A percentile compares a stretch with the other conserved stretches of the same genome.
phyloP scores from a whole-genome alignment of 2,113 vertebrate genomes.

The Monarcha castaneiventris region DNA sequence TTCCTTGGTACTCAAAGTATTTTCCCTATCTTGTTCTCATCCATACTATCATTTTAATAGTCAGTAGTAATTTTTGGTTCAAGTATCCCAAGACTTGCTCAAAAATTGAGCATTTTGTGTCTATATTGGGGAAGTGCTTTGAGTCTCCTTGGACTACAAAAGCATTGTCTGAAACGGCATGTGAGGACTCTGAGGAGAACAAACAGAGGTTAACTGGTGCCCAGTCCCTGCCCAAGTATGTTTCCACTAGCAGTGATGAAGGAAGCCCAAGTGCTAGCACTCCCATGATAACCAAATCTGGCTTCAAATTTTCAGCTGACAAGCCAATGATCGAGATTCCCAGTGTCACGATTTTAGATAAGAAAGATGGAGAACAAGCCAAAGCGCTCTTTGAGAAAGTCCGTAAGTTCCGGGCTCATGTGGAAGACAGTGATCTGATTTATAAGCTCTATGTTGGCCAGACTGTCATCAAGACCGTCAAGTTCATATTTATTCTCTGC shows the following conservation, averaged over 20 bases:
- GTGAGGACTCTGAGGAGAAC: slow-evolving; percentile 96
- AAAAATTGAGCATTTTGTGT: slow-evolving; percentile 98
- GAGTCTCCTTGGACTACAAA: slow-evolving; percentile 99
- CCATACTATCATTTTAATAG: slow-evolving; percentile 97
- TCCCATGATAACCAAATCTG: slow-evolving; percentile 88
- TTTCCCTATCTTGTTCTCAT: slow-evolving; percentile 98
- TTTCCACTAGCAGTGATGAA: slow-evolving; percentile 95
- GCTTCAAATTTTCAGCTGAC: slow-evolving; percentile 92
- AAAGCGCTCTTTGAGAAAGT: slow-evolving; percentile 99
- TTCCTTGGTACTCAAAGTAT: slow-evolving; percentile 99
- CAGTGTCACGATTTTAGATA: slow-evolving; percentile 95
- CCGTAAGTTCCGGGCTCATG: slow-evolving; percentile 91
- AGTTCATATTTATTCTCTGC: slow-evolving; percentile 95
- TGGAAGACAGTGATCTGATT: slow-evolving; percentile 97
- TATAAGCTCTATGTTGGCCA: slow-evolving; percentile 95
- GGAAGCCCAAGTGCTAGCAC: slow-evolving; percentile 91
- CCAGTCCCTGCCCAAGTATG: slow-evolving; percentile 88
- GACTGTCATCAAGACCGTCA: slow-evolving; percentile 94
- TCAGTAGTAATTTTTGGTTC: slow-evolving; percentile 99
- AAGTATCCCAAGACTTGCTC: slow-evolving; percentile 99
- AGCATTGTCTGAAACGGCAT: slow-evolving; percentile 94
- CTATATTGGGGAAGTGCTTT: slow-evolving; percentile 95
- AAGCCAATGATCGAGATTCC: slow-evolving; percentile 92
- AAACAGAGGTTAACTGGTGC: slow-evolving; percentile 91
- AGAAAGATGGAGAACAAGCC: slow-evolving; percentile 97